Percentiles rank a stretch among this genome's conserved stretches.
These are phyloP conservation scores for Eidolon helvum DNA, from an alignment of 2,113 vertebrate species.

Conservation along the genomic window DNA sequence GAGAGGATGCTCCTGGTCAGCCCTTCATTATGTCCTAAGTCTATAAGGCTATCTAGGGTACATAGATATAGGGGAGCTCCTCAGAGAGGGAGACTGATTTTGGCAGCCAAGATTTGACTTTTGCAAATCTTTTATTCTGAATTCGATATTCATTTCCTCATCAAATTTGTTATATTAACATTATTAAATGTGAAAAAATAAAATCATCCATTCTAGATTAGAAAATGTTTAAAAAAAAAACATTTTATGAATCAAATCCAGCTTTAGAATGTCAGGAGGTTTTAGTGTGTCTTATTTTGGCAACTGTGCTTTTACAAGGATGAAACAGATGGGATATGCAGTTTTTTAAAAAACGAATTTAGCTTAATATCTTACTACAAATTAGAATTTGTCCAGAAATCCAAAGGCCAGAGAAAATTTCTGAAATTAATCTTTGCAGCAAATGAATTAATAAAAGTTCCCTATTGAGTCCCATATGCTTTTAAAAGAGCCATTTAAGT, in stretches of 20 bases:
- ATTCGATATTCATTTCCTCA: neutral
- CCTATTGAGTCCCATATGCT: neutral
- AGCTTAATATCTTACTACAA: neutral
- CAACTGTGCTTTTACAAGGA: neutral
- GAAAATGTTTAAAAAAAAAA: neutral
- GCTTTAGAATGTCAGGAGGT: neutral
- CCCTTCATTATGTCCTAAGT: neutral
- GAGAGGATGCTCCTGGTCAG: neutral
- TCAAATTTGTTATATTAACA: neutral
- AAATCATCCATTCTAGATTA: neutral
- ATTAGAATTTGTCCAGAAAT: neutral
- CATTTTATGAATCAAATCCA: neutral
- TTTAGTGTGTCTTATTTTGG: neutral
- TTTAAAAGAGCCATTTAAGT: neutral
- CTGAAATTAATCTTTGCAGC: conserved; percentile 19
- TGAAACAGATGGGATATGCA: conserved; percentile 6
- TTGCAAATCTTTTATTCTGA: neutral
- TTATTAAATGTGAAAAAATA: neutral
- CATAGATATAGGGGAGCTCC: neutral
- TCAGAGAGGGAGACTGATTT: neutral
- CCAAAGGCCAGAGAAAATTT: conserved; percentile 4
- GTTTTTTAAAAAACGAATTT: neutral
- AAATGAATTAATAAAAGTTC: conserved; percentile 25
- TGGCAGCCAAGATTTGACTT: neutral
- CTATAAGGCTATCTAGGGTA: neutral